Percentiles rank a stretch among this genome's conserved stretches.
Evolutionary conservation across 2,888 invertebrate species (phyloP).

Genomic region (Xanthia togata): DNA sequence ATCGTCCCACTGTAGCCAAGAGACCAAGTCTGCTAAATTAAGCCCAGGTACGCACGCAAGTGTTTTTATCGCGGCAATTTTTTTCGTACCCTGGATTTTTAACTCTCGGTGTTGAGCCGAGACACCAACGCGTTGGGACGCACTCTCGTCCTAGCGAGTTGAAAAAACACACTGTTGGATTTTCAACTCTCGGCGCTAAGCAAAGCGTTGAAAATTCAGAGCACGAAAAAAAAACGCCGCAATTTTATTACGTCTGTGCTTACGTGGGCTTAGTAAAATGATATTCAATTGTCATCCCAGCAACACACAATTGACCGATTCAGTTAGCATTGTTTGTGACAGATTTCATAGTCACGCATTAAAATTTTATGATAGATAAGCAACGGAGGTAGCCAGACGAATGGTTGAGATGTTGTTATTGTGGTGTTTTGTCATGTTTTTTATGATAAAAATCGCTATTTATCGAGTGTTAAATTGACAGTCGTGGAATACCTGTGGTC

Average conservation of each 20-base stretch:
- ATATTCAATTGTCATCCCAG: not conserved
- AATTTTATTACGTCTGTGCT: no score
- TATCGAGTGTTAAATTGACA: not conserved
- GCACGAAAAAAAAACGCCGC: no score
- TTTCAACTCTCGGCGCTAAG: no score
- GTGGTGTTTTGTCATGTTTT: not conserved
- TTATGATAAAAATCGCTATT: not conserved
- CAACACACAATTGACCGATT: not conserved
- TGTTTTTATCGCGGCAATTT: no score
- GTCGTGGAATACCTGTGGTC: not conserved
- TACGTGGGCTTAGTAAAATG: no score
- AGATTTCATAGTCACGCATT: constrained; percentile 8
- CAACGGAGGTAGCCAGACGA: not conserved
- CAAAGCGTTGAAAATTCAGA: no score
- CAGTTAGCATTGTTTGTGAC: constrained; percentile 11
- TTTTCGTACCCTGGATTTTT: no score
- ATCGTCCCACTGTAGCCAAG: not conserved
- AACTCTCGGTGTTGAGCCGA: no score
- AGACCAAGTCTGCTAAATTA: not conserved
- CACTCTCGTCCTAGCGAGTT: no score
- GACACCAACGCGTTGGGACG: no score
- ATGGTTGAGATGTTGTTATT: constrained; percentile 5
- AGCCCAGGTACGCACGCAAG: no score
- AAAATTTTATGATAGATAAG: not conserved
- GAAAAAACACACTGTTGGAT: no score